These are phyloP conservation scores for Quadroppia sp. DNA, from an alignment of 2,888 invertebrate genomes.

Conservation along the genomic window DNA sequence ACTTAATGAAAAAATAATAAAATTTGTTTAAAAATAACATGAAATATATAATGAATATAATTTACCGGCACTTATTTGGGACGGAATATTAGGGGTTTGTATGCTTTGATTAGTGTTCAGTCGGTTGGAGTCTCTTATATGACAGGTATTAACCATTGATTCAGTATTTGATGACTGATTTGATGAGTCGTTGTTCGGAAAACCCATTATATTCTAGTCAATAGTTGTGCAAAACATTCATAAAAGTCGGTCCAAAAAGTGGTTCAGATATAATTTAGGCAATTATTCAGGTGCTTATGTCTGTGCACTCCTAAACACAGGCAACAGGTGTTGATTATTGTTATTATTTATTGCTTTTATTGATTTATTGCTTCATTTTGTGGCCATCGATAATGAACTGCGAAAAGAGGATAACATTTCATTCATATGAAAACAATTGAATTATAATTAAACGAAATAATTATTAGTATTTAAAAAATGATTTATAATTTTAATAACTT, in stretches of 20 bases:
- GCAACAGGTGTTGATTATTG: not conserved
- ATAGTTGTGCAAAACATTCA: not conserved
- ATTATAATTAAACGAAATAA: not conserved
- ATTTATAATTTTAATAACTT: too few relatives aligned
- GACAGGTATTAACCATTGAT: constrained; percentile 2
- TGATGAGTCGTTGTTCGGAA: constrained; percentile 6
- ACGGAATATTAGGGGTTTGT: not conserved
- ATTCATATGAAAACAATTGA: not conserved
- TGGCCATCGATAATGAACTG: not conserved
- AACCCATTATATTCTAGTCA: constrained; percentile 5
- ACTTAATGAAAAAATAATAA: not conserved
- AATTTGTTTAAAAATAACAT: not conserved
- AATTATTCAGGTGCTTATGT: not conserved
- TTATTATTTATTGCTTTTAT: not conserved
- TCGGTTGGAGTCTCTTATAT: not conserved
- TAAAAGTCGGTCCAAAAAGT: not conserved
- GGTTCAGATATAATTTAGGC: not conserved
- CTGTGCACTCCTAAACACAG: not conserved
- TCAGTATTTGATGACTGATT: constrained; percentile 11
- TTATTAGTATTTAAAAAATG: too few relatives aligned
- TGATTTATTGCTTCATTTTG: not conserved
- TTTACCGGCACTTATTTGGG: constrained; percentile 11
- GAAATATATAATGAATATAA: not conserved
- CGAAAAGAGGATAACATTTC: not conserved
- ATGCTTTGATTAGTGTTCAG: not conserved